Percentiles rank a stretch among this genome's conserved stretches.
phyloP scores from a whole-genome alignment of 1,140 invertebrate genomes.

The Zaprionus camerounensis region DNA sequence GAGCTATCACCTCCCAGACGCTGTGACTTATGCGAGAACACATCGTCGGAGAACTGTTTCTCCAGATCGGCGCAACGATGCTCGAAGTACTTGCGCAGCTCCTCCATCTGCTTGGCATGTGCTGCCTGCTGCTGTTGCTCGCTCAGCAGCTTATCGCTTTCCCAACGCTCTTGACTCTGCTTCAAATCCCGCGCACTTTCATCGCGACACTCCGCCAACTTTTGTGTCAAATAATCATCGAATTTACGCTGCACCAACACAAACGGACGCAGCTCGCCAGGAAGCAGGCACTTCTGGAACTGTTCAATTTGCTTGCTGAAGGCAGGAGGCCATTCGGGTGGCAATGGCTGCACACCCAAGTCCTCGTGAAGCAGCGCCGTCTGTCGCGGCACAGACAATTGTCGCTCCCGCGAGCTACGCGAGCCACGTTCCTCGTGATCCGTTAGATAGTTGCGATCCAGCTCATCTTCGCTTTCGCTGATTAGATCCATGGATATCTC shows the following conservation, averaged over 20 bases:
- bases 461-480: conserved; percentile 80
- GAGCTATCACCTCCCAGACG: conserved; percentile 66
- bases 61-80: conserved; percentile 91
- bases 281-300: conserved; percentile 81
- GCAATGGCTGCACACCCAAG: conserved; percentile 70
- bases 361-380: conserved; percentile 29
- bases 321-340: conserved; percentile 68
- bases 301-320: conserved; percentile 84
- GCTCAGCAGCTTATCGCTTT: conserved; percentile 60
- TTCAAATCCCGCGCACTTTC: conserved; percentile 85
- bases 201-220: conserved; percentile 84
- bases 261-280: conserved; percentile 84
- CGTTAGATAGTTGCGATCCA: conserved; percentile 70
- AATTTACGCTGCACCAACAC: conserved; percentile 85
- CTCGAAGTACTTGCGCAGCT: conserved; percentile 91
- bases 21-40: conserved; percentile 89
- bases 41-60: conserved; percentile 90
- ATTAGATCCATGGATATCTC: conserved; percentile 83
- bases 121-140: conserved; percentile 86
- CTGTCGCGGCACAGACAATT: conserved; percentile 65
- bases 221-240: conserved; percentile 85
- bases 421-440: conserved; percentile 74
- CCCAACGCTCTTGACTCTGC: conserved; percentile 83
- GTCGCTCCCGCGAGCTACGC: conserved; percentile 74
- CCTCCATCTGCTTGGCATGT: conserved; percentile 90